phyloP scores from a whole-genome alignment of 2,888 invertebrate species.

The Germaria angustata region DNA sequence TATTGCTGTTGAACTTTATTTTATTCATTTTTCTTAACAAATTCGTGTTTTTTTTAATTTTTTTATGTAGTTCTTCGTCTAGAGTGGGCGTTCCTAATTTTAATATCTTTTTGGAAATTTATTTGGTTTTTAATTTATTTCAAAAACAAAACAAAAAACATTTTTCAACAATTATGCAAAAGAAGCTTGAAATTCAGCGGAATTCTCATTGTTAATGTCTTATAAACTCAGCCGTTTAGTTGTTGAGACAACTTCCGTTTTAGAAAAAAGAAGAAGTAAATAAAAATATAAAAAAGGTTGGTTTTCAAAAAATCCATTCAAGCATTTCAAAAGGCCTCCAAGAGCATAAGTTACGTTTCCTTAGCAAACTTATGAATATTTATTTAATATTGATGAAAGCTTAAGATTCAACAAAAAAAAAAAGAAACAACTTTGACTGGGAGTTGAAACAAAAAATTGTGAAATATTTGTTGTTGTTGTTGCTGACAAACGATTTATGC shows the following conservation, averaged over 20 bases:
- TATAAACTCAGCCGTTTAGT: constrained; percentile 16
- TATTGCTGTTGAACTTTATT: neutral
- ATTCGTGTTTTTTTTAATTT: neutral
- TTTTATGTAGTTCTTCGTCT: constrained; percentile 50
- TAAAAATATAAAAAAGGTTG: constrained; percentile 26
- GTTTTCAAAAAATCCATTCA: constrained; percentile 50
- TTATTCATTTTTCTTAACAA: neutral
- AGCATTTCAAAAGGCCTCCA: constrained; percentile 54
- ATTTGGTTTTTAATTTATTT: constrained; percentile 33
- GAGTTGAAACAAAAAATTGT: constrained; percentile 13
- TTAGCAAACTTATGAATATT: constrained; percentile 46
- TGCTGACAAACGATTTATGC: constrained; percentile 74
- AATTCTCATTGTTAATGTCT: constrained; percentile 33
- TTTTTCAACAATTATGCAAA: constrained; percentile 57
- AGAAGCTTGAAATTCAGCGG: constrained; percentile 49
- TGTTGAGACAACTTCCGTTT: constrained; percentile 60
- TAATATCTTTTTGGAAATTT: constrained; percentile 55
- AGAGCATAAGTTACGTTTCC: constrained; percentile 2
- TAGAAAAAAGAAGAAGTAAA: constrained; percentile 5
- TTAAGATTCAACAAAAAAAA: constrained; percentile 9
- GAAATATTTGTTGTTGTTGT: constrained; percentile 40
- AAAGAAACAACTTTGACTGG: constrained; percentile 8
- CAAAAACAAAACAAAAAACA: neutral
- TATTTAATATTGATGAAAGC: constrained; percentile 52
- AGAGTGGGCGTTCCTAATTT: constrained; percentile 60